Conservation (phyloP, 2,797 vertebrate genomes). For the Bovichtus variegatus region DNA sequence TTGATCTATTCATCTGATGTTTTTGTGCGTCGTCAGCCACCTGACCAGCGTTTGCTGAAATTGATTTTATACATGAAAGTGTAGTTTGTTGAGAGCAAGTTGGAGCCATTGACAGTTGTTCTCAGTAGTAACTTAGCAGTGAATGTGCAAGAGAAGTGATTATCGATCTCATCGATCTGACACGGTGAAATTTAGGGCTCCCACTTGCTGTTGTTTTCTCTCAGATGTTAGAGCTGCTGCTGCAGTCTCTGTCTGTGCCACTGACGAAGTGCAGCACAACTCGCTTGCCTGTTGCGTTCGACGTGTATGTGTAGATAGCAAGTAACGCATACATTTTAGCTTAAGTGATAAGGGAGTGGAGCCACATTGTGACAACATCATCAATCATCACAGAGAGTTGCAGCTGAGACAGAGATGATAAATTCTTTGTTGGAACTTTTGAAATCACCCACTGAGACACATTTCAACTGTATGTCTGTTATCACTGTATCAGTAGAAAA, state of each 20-base stretch:
- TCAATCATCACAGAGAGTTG: conserved; percentile 53
- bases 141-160: conserved; percentile 55
- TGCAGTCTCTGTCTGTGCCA: conserved; percentile 30
- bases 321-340: conserved; percentile 59
- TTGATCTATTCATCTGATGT: conserved; percentile 8
- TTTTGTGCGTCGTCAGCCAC: conserved; percentile 1
- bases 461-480: conserved; percentile 37
- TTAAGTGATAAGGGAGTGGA: conserved; percentile 59
- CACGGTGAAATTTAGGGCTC: conserved; percentile 40
- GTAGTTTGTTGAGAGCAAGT: conserved; percentile 35
- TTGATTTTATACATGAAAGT: conserved; percentile 28
- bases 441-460: conserved; percentile 43
- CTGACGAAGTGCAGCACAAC: conserved; percentile 31
- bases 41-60: conserved; percentile 23
- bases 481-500: conserved; percentile 38
- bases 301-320: conserved; percentile 36
- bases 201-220: conserved; percentile 31
- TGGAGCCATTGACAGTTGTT: conserved; percentile 34
- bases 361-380: conserved; percentile 46
- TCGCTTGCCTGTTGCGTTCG: conserved; percentile 34
- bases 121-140: conserved; percentile 52
- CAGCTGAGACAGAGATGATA: conserved; percentile 44
- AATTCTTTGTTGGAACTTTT: conserved; percentile 46
- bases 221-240: conserved; percentile 39
- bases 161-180: conserved; percentile 61